Evolutionary conservation across 2,113 vertebrate genomes (phyloP).

Genomic region (Syngnathoides biaculeatus): DNA sequence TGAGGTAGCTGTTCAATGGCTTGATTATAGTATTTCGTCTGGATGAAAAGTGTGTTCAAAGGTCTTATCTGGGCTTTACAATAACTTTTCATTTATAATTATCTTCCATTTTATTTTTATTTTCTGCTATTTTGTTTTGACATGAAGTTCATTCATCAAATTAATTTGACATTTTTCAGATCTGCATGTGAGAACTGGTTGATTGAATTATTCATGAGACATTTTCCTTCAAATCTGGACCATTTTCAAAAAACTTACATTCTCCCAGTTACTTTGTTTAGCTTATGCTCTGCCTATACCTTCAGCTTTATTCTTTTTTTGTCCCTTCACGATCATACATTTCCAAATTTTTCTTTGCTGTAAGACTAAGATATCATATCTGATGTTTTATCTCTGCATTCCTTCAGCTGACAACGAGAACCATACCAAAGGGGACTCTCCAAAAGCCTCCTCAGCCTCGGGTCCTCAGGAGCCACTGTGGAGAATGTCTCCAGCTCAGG

Average conservation of each 20-base stretch:
- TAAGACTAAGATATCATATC: background rate
- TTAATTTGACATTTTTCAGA: background rate
- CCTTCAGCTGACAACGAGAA: slow-evolving; percentile 93
- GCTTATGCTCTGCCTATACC: background rate
- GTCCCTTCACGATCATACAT: slow-evolving; percentile 11
- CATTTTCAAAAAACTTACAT: background rate
- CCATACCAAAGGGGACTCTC: slow-evolving; percentile 85
- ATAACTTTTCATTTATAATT: background rate
- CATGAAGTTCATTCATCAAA: background rate
- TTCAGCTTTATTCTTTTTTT: slow-evolving; percentile 6
- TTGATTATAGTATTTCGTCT: slow-evolving; percentile 3
- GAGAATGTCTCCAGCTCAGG: slow-evolving; percentile 73
- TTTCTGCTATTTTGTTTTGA: background rate
- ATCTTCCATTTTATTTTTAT: background rate
- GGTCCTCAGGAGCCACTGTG: slow-evolving; percentile 84
- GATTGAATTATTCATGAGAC: background rate
- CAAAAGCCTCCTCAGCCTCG: slow-evolving; percentile 74
- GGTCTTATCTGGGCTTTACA: background rate
- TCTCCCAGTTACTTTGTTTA: background rate
- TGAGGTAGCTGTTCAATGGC: background rate
- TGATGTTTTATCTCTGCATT: slow-evolving; percentile 25
- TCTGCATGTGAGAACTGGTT: slow-evolving; percentile 1
- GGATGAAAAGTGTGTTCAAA: background rate
- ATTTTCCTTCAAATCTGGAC: background rate
- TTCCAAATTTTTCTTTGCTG: background rate